Evolutionary conservation across 2,797 vertebrate species (phyloP), one percentile per base, ranked within the genome.

Genomic region (Tokudaia tokunoshimensis): DNA sequence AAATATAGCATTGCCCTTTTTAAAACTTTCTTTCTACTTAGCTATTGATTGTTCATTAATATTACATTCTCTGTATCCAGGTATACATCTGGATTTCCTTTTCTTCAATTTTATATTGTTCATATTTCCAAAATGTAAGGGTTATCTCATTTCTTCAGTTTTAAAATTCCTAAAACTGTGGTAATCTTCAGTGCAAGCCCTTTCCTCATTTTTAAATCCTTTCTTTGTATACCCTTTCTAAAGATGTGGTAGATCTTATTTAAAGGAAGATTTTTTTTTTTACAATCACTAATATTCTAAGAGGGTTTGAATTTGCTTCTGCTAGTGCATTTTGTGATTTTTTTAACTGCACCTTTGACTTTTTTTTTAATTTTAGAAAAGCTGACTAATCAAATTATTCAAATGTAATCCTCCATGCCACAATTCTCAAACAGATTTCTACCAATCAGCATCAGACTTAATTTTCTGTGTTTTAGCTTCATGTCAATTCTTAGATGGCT

Each of bases 1-100:
- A 50, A n/a, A 70, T 17, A 0, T 52, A n/a, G 17, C 26, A 14
- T 50, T n/a, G 0, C 3, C 0, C 44, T 59, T 92, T 31, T 1
- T 47, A 4, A 17, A 70, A n/a, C 34, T n/a, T n/a, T n/a, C 24
- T 82, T 94, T 78, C 44, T 72, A 3, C 29, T 61, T 52, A 76
- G 31, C 11, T 47, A n/a, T 44, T 88, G 63, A 2, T 29, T 61
- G 19, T 86, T 65, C 9, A 55, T 91, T 92, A 50, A 82, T 52
- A 74, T 78, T 79, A 50, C 29, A 47, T 31, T 88, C 6, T 47
- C 0, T 83, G 15, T 61, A 0, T 70, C n/a, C 55, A 81, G 47
- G 4, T 82, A 3, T 91, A 24, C 17, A 6, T 79, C 93, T 72
- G 78, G 19, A 81, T 96, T 88, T 52, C 37, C 24, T 41, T 80